These are phyloP conservation scores for Uria aalge DNA, from an alignment of 2,113 vertebrate species.

Conservation along the genomic window DNA sequence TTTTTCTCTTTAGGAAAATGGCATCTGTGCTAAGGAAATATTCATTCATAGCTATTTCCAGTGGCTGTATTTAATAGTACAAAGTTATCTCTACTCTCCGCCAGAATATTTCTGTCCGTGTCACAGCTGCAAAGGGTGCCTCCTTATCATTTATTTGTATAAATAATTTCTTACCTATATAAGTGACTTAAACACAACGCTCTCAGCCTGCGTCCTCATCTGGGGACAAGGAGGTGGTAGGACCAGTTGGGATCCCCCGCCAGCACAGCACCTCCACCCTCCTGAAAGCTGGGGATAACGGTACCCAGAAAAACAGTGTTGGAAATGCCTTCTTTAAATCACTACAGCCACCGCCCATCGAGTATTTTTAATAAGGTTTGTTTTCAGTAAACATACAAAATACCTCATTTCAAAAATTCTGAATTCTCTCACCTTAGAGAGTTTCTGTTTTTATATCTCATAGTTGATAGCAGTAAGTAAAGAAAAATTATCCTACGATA, in stretches of 20 bases:
- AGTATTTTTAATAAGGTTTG: not conserved
- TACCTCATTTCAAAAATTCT: not conserved
- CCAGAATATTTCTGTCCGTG: not conserved
- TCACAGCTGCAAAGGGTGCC: not conserved
- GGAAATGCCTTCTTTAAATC: not conserved
- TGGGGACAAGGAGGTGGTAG: not conserved
- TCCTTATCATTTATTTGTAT: not conserved
- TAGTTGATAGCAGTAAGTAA: not conserved
- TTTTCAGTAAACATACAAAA: not conserved
- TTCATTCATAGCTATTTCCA: not conserved
- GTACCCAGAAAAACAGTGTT: not conserved
- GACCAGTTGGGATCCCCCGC: not conserved
- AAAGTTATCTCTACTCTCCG: not conserved
- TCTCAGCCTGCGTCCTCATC: not conserved
- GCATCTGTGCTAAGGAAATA: not conserved
- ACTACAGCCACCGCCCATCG: not conserved
- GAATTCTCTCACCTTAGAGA: not conserved
- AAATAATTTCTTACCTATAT: not conserved
- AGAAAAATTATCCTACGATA: not conserved
- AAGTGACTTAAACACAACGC: not conserved
- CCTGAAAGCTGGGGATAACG: not conserved
- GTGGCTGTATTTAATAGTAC: not conserved
- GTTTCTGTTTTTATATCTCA: not conserved
- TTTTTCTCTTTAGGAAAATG: not conserved
- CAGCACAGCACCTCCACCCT: not conserved